Evolutionary conservation across 2,113 vertebrate genomes (phyloP), one percentile per base, ranked within the genome.

Genomic region (Chloropsis cyanopogon): DNA sequence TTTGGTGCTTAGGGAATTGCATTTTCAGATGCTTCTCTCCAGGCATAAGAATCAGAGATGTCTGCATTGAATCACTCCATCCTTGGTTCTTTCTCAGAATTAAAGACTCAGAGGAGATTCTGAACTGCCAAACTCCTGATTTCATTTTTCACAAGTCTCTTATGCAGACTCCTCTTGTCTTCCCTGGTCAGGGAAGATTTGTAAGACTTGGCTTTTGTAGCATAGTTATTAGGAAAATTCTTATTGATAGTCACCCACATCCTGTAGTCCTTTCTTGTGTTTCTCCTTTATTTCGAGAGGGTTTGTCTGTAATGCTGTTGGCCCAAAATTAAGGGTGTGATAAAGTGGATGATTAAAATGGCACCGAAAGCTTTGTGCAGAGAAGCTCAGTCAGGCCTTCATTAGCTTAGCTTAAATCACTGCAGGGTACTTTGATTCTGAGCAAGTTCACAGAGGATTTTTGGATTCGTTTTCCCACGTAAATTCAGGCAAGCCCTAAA

Each of bases 381-480:
- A 60, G 44, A 65, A 78, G 66, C 28, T 94, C 82, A 64, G 41
- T 53, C 50, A 82, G 66, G 63, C 75, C 85, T 88, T 94, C 92
- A 80, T 95, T 92, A 96, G 69, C 70, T 93, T 26, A 56, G 57
- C 59, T 88, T 70, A 88, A 95, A 92, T 60, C 66, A 73, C 76
- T 95, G 47, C 68, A 70, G 82, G 82, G 59, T 86, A 61, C 82
- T 95, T 93, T 73, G 71, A 70, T 90, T 81, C 90, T 70, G 60
- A 83, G 64, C 24, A 80, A 92, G 59, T 94, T 93, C 90, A 80
- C 50, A 59, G 63, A 83, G 76, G 68, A 92, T 83, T 92, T 96
- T 92, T 92, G 25, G 59, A 95, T 94, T 92, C 54, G 65, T 93
- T 94, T 97, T 80, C 63, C 42, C 25, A 73, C n/a, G 20, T 66